Conservation (phyloP, 2,113 vertebrate genomes). For the Kryptolebias marmoratus region DNA sequence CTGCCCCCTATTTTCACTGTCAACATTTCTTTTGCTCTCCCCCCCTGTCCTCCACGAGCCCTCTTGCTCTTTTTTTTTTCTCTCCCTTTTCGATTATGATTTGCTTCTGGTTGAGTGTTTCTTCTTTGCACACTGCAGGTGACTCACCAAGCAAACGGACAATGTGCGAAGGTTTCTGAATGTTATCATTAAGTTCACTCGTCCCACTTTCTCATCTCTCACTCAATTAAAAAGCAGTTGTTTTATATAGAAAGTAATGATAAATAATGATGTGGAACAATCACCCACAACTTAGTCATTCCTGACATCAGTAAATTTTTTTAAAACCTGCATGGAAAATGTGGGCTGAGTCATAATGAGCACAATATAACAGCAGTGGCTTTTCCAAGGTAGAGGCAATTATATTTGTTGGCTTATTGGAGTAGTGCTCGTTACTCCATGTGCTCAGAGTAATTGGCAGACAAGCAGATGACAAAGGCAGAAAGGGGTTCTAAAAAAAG, state of each 20-base stretch:
- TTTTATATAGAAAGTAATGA: constrained; percentile 40
- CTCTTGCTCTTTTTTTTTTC: constrained; percentile 4
- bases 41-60: neutral
- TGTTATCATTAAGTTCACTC: constrained; percentile 26
- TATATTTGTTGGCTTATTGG: constrained; percentile 69
- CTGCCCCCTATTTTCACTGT: neutral
- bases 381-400: constrained; percentile 66
- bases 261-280: constrained; percentile 44
- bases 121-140: neutral
- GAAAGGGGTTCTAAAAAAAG: neutral
- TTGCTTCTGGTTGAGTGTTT: neutral
- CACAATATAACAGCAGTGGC: constrained; percentile 44
- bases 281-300: constrained; percentile 28
- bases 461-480: constrained; percentile 39
- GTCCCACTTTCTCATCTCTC: constrained; percentile 16
- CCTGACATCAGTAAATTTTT: constrained; percentile 38
- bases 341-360: constrained; percentile 34
- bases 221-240: constrained; percentile 31
- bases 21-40: neutral
- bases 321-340: constrained; percentile 47
- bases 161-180: constrained; percentile 15
- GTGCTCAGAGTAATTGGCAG: constrained; percentile 64
- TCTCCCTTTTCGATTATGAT: constrained; percentile 2
- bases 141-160: constrained; percentile 9
- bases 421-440: constrained; percentile 50